Conservation (phyloP, 2,797 vertebrate species). For the Gouania willdenowi region DNA sequence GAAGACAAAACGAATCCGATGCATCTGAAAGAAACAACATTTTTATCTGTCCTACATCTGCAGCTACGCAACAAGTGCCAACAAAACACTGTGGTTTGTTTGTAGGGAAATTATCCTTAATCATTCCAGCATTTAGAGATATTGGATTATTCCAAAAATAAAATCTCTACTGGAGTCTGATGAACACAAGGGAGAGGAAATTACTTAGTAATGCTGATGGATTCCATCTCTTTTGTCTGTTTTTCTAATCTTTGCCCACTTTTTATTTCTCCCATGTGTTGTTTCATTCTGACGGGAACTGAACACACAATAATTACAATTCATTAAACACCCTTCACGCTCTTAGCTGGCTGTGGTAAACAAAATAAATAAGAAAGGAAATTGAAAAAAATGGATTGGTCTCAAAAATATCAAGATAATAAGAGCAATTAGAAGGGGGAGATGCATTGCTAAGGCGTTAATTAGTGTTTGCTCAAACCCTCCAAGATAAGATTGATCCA, state of each 20-base stretch:
- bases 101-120: too few species aligned
- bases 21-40: too few species aligned
- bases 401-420: background rate
- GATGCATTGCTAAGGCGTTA: conserved; percentile 4
- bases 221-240: background rate
- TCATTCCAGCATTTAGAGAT: too few species aligned
- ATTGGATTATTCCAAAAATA: too few species aligned
- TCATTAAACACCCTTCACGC: conserved; percentile 49
- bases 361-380: background rate
- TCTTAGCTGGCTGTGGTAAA: conserved; percentile 24
- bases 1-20: too few species aligned
- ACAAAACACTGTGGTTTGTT: too few species aligned
- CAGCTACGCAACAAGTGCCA: too few species aligned
- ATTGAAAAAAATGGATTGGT: background rate
- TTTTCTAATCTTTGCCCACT: background rate
- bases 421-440: background rate
- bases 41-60: too few species aligned
- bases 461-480: conserved; percentile 27
- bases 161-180: too few species aligned
- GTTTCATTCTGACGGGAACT: conserved; percentile 5
- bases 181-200: too few species aligned
- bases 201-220: conserved; percentile 6
- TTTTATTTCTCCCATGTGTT: too few species aligned
- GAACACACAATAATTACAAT: conserved; percentile 29
- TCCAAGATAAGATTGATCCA: conserved; percentile 18